Conservation (phyloP, 2,888 invertebrate species). For the Leptopilina drosophilae region DNA sequence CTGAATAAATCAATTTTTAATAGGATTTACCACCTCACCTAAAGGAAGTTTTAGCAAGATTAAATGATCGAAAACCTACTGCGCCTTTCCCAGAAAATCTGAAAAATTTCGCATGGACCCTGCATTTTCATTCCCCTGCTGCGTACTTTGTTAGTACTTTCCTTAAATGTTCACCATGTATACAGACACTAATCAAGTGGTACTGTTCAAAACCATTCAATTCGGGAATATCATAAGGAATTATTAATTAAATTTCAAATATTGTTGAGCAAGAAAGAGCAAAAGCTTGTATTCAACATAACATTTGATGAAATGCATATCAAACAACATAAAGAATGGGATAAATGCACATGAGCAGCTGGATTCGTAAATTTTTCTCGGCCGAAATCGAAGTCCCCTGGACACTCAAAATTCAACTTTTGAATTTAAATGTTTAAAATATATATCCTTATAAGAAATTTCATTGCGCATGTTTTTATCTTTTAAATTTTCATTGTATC, state of each 20-base stretch:
- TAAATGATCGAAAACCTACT: constrained; percentile 47
- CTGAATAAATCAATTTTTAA: background rate
- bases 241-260: constrained; percentile 43
- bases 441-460: too few relatives aligned
- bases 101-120: constrained; percentile 46
- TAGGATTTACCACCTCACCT: constrained; percentile 44
- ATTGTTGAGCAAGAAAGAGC: constrained; percentile 38
- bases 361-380: too few relatives aligned
- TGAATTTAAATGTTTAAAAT: too few relatives aligned
- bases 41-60: constrained; percentile 36
- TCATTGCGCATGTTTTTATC: too few relatives aligned
- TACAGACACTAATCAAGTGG: constrained; percentile 45
- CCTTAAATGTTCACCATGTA: constrained; percentile 46
- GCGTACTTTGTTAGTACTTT: constrained; percentile 45
- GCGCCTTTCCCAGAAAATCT: constrained; percentile 45
- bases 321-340: constrained; percentile 42
- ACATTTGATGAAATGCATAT: constrained; percentile 53
- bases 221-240: constrained; percentile 46
- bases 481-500: too few relatives aligned
- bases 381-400: too few relatives aligned
- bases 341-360: constrained; percentile 40
- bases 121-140: constrained; percentile 50
- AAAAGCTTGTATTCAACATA: constrained; percentile 49
- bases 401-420: too few relatives aligned
- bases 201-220: constrained; percentile 39